Evolutionary conservation across 2,888 invertebrate species (phyloP), one percentile per base, ranked within the genome.

Genomic region (Drosophila quinaria): DNA sequence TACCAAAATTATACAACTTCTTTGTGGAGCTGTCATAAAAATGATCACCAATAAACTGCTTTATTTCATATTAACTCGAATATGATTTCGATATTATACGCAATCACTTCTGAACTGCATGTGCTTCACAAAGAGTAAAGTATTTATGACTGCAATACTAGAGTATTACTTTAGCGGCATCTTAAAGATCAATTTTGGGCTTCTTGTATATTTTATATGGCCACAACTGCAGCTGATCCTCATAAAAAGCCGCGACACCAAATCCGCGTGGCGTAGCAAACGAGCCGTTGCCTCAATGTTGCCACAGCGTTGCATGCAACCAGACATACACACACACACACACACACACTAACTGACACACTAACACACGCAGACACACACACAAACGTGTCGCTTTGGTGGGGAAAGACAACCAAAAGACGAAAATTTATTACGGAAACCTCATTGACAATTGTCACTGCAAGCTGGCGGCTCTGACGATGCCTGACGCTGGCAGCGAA

Each of bases 401-500:
- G 75, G 63, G 63, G 75, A 58, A 60, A 65, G 76, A 86, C 83
- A 86, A 63, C 74, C 82, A 46, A 83, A 87, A 83, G 83, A 84
- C 83, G 85, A 85, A 90, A 91, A 91, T 91, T 91, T 91, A 90
- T 91, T 91, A 91, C 88, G 89, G 87, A 91, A 90, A 91, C 89
- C 90, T 91, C 90, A 90, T 89, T 91, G 91, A 90, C 90, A 90
- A 90, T 91, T 90, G 90, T 90, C 90, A 87, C 82, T 89, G 90
- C 87, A 83, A 84, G 89, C 89, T 87, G 83, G 82, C 78, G 74
- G 58, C 77, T 74, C 62, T 67, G 85, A 74, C 79, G 70, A 66
- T 56, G 79, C 68, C 60, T 59, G 70, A 69, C 59, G 70, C 47
- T 0, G 52, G 22, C 63, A 29, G 51, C 25, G 56, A 52, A 31